Base-by-base conservation (phyloP, 2,888 invertebrate genomes). In the Xestia c-nigrum region DNA sequence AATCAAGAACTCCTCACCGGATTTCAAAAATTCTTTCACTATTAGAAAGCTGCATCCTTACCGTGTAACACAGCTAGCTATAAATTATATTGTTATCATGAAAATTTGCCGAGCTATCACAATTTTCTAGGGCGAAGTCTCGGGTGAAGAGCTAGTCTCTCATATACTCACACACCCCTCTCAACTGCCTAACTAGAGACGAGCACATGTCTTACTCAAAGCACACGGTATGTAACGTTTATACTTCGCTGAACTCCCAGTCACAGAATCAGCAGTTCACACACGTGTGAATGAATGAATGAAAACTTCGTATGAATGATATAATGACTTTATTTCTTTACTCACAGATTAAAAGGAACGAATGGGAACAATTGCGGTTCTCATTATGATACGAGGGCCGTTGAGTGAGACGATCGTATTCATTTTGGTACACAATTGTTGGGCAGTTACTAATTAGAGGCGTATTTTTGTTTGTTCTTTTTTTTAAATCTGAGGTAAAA, bases 331-430 rank as follows among this genome's bases (percentile, higher is more conserved):
- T 6, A 52, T 64, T 72, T 83, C 10, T 24, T 59, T 47, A 31
- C n/a, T n/a, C 52, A 59, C 43, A 55, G 46, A 74, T 70, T 50
- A 52, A 61, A 74, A 74, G 19, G 65, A 85, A 66, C 57, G 67
- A 74, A 72, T 71, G 70, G 38, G 66, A 74, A 78, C 72, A 85
- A 87, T 83, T 66, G 66, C 38, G 40, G 52, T 66, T 47, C 78
- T 80, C 78, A 83, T 87, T 80, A 84, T 71, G 43, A 71, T 80
- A 64, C 19, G 73, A 74, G 65, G 12, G 46, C 55, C n/a, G 14
- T 74, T 83, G 21, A 66, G 57, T 46, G n/a, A 40, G 59, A 61
- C 16, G 38, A 61, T n/a, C 50, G 71, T 83, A 76, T 76, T 78
- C 72, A 76, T 76, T 78, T 50, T 80, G 52, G 63, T 71, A 24